These are phyloP conservation scores for Cybosia mesomella DNA, from an alignment of 2,888 invertebrate species.

Conservation along the genomic window DNA sequence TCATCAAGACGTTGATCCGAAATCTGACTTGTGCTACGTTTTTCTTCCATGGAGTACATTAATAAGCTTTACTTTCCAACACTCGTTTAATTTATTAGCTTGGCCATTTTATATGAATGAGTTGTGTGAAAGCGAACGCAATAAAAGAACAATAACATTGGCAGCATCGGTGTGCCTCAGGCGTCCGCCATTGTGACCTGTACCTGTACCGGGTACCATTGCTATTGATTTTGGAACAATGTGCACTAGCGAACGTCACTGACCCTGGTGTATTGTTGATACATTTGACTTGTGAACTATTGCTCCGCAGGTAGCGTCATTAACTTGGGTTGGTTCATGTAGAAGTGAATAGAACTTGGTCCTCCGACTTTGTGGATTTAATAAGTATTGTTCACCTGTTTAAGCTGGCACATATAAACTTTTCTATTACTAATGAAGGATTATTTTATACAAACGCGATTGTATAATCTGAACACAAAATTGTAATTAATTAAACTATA, in stretches of 20 bases:
- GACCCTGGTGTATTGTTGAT: slow-evolving; percentile 59
- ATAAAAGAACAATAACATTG: slow-evolving; percentile 60
- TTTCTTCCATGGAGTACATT: slow-evolving; percentile 17
- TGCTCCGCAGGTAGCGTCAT: slow-evolving; percentile 40
- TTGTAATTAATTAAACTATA: neutral
- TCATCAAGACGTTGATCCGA: slow-evolving; percentile 14
- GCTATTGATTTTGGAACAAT: slow-evolving; percentile 66
- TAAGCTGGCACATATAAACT: neutral
- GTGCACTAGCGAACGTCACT: slow-evolving; percentile 51
- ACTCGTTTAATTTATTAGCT: slow-evolving; percentile 19
- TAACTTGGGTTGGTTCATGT: neutral
- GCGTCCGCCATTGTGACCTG: slow-evolving; percentile 53
- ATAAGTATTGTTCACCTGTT: neutral
- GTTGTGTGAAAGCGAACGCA: slow-evolving; percentile 46
- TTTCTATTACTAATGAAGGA: neutral
- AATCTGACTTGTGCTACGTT: slow-evolving; percentile 5
- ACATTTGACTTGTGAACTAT: slow-evolving; percentile 48
- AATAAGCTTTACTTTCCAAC: slow-evolving; percentile 18
- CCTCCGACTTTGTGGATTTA: neutral
- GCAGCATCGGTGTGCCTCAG: slow-evolving; percentile 43
- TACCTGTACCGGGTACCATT: slow-evolving; percentile 42
- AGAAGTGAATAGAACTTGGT: slow-evolving; percentile 21
- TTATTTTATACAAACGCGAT: neutral
- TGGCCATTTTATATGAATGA: slow-evolving; percentile 23
- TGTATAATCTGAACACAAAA: neutral